These are phyloP conservation scores for Coptotermes formosanus DNA, from an alignment of 1,140 invertebrate species.

Conservation along the genomic window DNA sequence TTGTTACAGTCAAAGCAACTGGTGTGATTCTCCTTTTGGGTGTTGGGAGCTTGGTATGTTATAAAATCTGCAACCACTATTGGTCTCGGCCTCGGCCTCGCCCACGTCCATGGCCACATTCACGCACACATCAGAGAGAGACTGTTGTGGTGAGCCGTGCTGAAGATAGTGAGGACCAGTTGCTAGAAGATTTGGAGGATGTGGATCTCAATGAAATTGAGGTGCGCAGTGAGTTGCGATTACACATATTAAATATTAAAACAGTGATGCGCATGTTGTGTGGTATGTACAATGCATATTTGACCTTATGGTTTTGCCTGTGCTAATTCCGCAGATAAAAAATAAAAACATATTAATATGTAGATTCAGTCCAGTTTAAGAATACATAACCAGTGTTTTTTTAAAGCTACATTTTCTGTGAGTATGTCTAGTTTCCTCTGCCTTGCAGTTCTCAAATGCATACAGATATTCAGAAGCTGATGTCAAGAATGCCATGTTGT, in stretches of 20 bases:
- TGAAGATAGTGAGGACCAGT: slow-evolving; percentile 21
- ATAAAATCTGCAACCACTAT: slow-evolving; percentile 30
- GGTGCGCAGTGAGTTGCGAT: not conserved
- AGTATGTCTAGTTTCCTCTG: too few relatives aligned
- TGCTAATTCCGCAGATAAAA: too few relatives aligned
- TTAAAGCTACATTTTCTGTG: too few relatives aligned
- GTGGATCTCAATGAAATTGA: slow-evolving; percentile 25
- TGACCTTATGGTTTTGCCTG: too few relatives aligned
- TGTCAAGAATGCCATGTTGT: too few relatives aligned
- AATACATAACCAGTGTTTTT: too few relatives aligned
- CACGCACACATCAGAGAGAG: not conserved
- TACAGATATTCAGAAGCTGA: too few relatives aligned
- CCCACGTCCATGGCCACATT: not conserved
- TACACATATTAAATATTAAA: not conserved
- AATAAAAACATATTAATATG: not conserved
- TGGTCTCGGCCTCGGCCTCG: slow-evolving; percentile 3
- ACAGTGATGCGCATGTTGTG: not conserved
- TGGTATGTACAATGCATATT: too few relatives aligned
- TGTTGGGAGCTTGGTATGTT: slow-evolving; percentile 31
- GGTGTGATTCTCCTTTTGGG: slow-evolving; percentile 31
- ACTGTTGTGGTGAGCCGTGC: not conserved
- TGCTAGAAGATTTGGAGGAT: slow-evolving; percentile 31
- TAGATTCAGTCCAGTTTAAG: too few relatives aligned
- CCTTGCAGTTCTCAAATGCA: too few relatives aligned
- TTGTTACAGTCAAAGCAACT: slow-evolving; percentile 34